phyloP scores from a whole-genome alignment of 2,888 invertebrate genomes.

The Acanthosoma haemorrhoidale region DNA sequence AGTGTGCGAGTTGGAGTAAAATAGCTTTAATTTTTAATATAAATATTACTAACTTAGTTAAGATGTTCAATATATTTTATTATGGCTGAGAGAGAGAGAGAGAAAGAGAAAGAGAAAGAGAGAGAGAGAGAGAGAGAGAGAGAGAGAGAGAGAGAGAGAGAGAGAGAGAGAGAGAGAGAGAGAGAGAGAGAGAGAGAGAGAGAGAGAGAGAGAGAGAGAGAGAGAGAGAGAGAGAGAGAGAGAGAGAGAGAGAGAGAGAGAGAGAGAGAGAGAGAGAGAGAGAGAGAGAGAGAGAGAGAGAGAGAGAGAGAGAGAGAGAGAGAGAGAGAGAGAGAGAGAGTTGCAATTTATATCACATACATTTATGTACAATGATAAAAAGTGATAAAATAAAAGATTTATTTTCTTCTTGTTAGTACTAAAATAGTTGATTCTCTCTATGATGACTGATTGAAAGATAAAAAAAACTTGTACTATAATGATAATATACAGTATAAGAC shows the following conservation, averaged over 20 bases:
- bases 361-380: no score
- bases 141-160: slow-evolving; percentile 25
- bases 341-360: no score
- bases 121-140: slow-evolving; percentile 28
- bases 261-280: slow-evolving; percentile 9
- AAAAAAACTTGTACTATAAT: no score
- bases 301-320: no score
- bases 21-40: neutral
- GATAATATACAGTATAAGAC: no score
- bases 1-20: neutral
- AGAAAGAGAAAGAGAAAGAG: slow-evolving; percentile 10
- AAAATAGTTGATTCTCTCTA: no score
- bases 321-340: no score
- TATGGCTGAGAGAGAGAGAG: neutral
- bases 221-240: slow-evolving; percentile 29
- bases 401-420: no score
- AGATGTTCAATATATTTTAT: neutral
- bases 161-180: slow-evolving; percentile 30
- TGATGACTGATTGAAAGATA: no score
- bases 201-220: slow-evolving; percentile 15
- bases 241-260: slow-evolving; percentile 24
- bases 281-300: slow-evolving; percentile 16
- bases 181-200: slow-evolving; percentile 7
- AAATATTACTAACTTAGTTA: neutral
- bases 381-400: no score